These are phyloP conservation scores for Ochropacha duplaris DNA, from an alignment of 2,888 invertebrate species.

Conservation along the genomic window DNA sequence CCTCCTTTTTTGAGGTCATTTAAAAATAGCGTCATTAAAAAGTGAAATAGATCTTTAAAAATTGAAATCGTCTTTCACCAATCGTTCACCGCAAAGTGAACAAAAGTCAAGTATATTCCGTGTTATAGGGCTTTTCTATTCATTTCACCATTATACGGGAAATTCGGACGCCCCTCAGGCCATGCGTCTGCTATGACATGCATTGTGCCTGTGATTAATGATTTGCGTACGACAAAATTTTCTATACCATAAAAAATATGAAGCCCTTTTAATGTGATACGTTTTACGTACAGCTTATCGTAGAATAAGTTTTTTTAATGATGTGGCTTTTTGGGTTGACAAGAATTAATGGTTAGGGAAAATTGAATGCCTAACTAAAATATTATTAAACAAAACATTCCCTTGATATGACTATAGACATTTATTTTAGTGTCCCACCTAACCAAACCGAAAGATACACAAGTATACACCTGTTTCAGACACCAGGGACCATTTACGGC, in stretches of 20 bases:
- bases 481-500: too few species aligned
- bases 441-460: too few species aligned
- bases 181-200: conserved; percentile 70
- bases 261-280: conserved; percentile 37
- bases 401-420: too few species aligned
- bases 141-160: conserved; percentile 73
- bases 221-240: conserved; percentile 66
- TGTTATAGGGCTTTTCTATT: conserved; percentile 56
- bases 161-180: conserved; percentile 64
- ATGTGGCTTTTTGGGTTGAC: not conserved
- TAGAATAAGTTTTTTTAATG: not conserved
- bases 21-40: not conserved
- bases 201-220: conserved; percentile 79
- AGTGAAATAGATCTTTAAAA: not conserved
- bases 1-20: too few species aligned
- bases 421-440: too few species aligned
- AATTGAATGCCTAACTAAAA: not conserved
- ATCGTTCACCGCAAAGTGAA: conserved; percentile 29
- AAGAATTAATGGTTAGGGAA: not conserved
- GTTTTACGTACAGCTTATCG: conserved; percentile 15
- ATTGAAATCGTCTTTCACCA: conserved; percentile 22
- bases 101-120: conserved; percentile 29
- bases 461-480: too few species aligned
- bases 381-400: not conserved
- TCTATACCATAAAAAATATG: conserved; percentile 60